phyloP scores from a whole-genome alignment of 2,113 vertebrate genomes.

The Channa maculata region DNA sequence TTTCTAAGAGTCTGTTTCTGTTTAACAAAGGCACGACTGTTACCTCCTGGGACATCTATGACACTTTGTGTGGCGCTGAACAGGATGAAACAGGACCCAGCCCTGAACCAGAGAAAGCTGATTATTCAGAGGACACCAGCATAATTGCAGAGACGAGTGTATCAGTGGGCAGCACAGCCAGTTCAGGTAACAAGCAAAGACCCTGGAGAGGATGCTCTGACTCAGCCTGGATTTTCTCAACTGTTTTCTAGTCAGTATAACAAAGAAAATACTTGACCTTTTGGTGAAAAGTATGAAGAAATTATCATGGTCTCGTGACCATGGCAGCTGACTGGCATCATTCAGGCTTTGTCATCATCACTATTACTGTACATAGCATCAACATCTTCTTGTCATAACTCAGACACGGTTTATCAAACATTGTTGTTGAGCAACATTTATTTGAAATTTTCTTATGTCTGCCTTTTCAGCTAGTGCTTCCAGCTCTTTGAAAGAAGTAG shows the following conservation, averaged over 20 bases:
- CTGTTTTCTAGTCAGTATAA: too few species aligned
- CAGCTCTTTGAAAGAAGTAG: slow-evolving; percentile 75
- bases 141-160: slow-evolving; percentile 39
- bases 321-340: too few species aligned
- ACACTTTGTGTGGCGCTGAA: slow-evolving; percentile 52
- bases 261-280: too few species aligned
- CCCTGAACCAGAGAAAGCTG: slow-evolving; percentile 13
- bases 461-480: slow-evolving; percentile 55
- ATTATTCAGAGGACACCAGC: background rate
- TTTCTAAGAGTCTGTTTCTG: background rate
- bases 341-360: background rate
- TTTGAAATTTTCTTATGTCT: background rate
- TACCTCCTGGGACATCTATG: slow-evolving; percentile 86
- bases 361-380: too few species aligned
- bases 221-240: too few species aligned
- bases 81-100: background rate
- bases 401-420: too few species aligned
- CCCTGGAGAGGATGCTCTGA: background rate
- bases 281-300: too few species aligned
- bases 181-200: slow-evolving; percentile 66
- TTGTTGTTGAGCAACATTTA: background rate
- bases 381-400: too few species aligned
- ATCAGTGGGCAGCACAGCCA: slow-evolving; percentile 58
- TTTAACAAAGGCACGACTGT: slow-evolving; percentile 75
- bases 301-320: too few species aligned